phyloP scores from a whole-genome alignment of 2,113 vertebrate genomes.

The Perognathus longimembris region DNA sequence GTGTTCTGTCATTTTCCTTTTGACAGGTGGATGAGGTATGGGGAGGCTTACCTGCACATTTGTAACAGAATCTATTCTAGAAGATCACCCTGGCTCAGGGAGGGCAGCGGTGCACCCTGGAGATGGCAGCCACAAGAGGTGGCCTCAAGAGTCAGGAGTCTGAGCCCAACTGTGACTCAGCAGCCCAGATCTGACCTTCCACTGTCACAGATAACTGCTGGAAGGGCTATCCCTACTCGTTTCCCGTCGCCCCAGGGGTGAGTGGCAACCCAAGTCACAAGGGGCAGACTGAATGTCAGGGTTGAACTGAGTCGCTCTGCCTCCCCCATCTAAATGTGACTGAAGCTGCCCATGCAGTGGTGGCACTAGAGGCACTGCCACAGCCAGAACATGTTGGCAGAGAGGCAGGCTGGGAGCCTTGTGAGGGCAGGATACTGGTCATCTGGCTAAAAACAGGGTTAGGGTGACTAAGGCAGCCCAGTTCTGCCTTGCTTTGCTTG shows the following conservation, averaged over 20 bases:
- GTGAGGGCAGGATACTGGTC: not conserved
- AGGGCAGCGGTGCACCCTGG: not conserved
- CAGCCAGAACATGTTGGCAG: constrained; percentile 72
- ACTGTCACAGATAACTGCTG: constrained; percentile 68
- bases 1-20: not conserved
- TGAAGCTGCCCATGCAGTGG: constrained; percentile 68
- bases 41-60: not conserved
- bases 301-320: constrained; percentile 83
- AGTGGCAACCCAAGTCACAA: constrained; percentile 81
- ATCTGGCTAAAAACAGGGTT: not conserved
- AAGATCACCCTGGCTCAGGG: not conserved
- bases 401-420: not conserved
- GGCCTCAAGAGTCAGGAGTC: not conserved
- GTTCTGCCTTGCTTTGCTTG: constrained; percentile 11
- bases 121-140: not conserved
- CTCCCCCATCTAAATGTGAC: constrained; percentile 74
- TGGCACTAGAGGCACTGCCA: constrained; percentile 59
- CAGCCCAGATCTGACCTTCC: constrained; percentile 59
- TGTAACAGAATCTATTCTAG: not conserved
- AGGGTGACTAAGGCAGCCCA: not conserved
- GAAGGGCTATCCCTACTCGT: constrained; percentile 62
- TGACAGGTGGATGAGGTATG: not conserved
- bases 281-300: constrained; percentile 86
- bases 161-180: constrained; percentile 58
- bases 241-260: constrained; percentile 68